Conservation (phyloP, 2,113 vertebrate species). For the Grammomys surdaster region DNA sequence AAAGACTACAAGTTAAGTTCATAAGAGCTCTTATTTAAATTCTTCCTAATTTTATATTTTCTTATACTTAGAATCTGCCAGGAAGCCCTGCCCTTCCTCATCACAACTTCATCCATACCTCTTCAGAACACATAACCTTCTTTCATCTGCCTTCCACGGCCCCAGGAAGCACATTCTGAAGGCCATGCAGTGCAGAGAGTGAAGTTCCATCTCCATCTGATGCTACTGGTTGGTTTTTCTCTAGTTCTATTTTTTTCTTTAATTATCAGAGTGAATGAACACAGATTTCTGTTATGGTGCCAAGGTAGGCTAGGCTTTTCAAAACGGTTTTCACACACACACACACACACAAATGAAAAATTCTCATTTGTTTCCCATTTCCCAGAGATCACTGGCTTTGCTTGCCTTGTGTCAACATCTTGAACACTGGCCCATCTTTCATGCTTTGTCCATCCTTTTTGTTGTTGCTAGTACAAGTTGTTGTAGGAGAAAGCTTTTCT, state of each 20-base stretch:
- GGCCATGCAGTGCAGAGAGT: neutral
- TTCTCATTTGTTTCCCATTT: neutral
- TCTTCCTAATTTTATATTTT: neutral
- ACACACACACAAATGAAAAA: neutral
- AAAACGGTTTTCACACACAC: neutral
- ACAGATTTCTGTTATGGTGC: slow-evolving; percentile 9
- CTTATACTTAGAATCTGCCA: neutral
- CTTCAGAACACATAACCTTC: neutral
- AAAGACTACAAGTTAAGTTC: neutral
- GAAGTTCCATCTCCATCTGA: neutral
- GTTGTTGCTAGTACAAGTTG: neutral
- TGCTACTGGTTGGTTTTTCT: neutral
- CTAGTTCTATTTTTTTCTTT: neutral
- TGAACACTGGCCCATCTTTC: neutral
- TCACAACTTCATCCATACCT: neutral
- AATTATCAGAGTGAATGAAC: neutral
- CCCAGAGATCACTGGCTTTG: neutral
- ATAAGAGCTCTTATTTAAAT: neutral
- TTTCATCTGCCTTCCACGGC: neutral
- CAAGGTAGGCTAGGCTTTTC: neutral
- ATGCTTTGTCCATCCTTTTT: neutral
- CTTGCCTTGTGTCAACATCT: neutral
- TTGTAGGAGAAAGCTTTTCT: neutral
- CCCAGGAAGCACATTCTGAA: neutral
- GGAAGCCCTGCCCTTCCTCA: neutral